These are phyloP conservation scores for Dusona sp. DNA, from an alignment of 2,888 invertebrate species.

Conservation along the genomic window DNA sequence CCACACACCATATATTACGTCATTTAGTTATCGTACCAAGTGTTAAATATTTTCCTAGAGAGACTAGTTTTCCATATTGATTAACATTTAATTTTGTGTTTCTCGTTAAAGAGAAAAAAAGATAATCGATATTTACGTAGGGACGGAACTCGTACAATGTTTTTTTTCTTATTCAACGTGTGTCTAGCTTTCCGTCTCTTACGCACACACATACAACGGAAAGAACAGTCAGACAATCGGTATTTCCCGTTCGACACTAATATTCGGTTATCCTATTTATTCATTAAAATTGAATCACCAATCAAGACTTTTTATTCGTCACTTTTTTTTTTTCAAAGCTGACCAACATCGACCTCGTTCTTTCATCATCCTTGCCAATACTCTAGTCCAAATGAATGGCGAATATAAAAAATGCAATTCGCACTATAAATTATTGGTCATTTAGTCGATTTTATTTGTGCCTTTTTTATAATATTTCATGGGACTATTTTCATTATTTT, in stretches of 20 bases:
- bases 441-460: not conserved
- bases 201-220: not conserved
- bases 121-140: constrained; percentile 79
- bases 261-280: constrained; percentile 28
- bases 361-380: constrained; percentile 5
- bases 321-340: constrained; percentile 2
- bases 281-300: constrained; percentile 39
- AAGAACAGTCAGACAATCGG: constrained; percentile 18
- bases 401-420: not conserved
- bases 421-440: not conserved
- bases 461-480: not conserved
- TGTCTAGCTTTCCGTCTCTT: not conserved
- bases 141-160: constrained; percentile 31
- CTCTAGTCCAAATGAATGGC: not conserved
- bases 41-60: constrained; percentile 31
- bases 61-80: constrained; percentile 72
- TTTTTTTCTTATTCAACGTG: not conserved
- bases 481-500: not conserved
- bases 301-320: not conserved
- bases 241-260: not conserved
- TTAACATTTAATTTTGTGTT: constrained; percentile 75
- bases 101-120: constrained; percentile 74
- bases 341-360: constrained; percentile 18
- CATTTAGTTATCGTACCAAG: not conserved
- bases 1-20: constrained; percentile 11